phyloP scores from a whole-genome alignment of 2,797 vertebrate species.

The Bradypus variegatus region DNA sequence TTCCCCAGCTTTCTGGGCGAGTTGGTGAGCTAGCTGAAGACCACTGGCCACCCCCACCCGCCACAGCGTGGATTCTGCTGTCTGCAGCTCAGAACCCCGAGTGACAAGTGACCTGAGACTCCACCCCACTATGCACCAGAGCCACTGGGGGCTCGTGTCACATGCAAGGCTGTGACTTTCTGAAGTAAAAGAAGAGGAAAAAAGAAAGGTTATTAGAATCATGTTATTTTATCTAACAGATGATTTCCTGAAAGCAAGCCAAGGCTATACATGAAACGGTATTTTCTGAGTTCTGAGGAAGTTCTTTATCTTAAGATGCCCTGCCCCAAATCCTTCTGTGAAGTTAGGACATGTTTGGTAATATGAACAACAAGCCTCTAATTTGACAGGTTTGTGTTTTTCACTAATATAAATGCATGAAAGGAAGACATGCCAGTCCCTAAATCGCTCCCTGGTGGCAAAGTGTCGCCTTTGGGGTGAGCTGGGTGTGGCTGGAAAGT shows the following conservation, averaged over 20 bases:
- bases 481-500: neutral
- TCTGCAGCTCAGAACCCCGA: neutral
- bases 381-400: neutral
- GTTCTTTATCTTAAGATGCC: neutral
- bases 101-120: neutral
- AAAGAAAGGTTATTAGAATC: neutral
- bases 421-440: neutral
- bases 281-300: neutral
- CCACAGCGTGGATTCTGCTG: neutral
- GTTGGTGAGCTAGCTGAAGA: neutral
- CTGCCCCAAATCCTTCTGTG: neutral
- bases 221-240: neutral
- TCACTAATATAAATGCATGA: neutral
- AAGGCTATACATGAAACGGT: neutral
- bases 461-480: neutral
- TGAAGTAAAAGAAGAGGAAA: neutral
- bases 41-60: neutral
- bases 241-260: neutral
- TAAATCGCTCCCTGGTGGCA: neutral
- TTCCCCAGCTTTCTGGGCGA: neutral
- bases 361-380: neutral
- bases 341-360: neutral
- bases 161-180: neutral
- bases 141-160: neutral
- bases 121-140: neutral